phyloP scores from a whole-genome alignment of 2,113 vertebrate species.

The Xenopus laevis region DNA sequence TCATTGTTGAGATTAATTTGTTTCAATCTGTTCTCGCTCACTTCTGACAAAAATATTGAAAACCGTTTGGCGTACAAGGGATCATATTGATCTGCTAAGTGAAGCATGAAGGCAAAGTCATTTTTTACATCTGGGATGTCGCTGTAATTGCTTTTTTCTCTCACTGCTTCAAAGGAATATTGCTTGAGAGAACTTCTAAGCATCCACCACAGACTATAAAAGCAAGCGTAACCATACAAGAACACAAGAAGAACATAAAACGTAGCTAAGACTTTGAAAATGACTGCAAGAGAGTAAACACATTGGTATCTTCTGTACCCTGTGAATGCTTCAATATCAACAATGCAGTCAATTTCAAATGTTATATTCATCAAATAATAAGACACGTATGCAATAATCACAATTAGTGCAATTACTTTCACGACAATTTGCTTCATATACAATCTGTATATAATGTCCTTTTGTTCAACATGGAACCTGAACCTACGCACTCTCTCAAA shows the following conservation, averaged over 20 bases:
- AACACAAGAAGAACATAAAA: slow-evolving; percentile 73
- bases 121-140: slow-evolving; percentile 80
- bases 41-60: slow-evolving; percentile 76
- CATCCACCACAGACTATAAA: slow-evolving; percentile 79
- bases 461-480: slow-evolving; percentile 73
- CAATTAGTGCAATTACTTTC: slow-evolving; percentile 70
- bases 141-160: slow-evolving; percentile 77
- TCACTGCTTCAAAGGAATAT: slow-evolving; percentile 76
- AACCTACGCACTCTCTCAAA: slow-evolving; percentile 82
- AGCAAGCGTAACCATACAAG: slow-evolving; percentile 74
- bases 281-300: slow-evolving; percentile 73
- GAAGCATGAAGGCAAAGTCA: slow-evolving; percentile 82
- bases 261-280: slow-evolving; percentile 74
- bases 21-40: slow-evolving; percentile 76
- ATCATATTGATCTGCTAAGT: slow-evolving; percentile 77
- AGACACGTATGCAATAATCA: slow-evolving; percentile 72
- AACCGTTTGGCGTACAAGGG: slow-evolving; percentile 78
- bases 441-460: slow-evolving; percentile 73
- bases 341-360: slow-evolving; percentile 70
- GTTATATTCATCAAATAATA: slow-evolving; percentile 71
- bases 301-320: slow-evolving; percentile 76
- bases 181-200: slow-evolving; percentile 75
- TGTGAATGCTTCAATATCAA: slow-evolving; percentile 72
- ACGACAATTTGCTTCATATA: slow-evolving; percentile 79
- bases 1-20: slow-evolving; percentile 78